Evolutionary conservation across 2,888 invertebrate species (phyloP), one percentile per base, ranked within the genome.

Genomic region (Morinoia aosen): DNA sequence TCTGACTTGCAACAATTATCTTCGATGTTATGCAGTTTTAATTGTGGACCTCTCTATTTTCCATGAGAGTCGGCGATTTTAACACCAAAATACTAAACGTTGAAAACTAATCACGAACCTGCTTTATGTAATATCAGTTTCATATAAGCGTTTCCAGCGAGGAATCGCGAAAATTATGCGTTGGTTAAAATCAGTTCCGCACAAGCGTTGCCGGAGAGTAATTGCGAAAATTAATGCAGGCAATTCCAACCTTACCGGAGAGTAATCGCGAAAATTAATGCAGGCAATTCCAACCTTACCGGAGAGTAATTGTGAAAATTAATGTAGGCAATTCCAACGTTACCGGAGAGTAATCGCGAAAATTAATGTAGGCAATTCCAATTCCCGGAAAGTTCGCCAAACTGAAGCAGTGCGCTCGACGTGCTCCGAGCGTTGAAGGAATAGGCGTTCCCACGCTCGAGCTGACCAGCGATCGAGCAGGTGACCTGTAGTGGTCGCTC

Each of bases 401-500:
- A 76, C 76, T 33, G 7, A 76, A 76, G 76, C 25, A 76, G 76
- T 76, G 2, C 76, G 76, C 33, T 76, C 76, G 76, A 76, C 76
- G 14, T 76, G 76, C 76, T 76, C 25, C 33, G 76, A 76, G 76
- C 76, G 76, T 76, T 76, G 76, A 19, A 76, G 76, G 25, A 64
- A 76, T 48, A 93, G 93, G 93, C 57, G 93, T 93, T 93, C 93
- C 93, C 93, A 93, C 93, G 93, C 56, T 93, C 10, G 58, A n/a
- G 93, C 93, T 93, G 93, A 93, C 93, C 93, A 93, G 56, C 93
- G 93, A 39, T 93, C 57, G 57, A 39, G 33, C 57, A 25, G 93
- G 93, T 93, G 93, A 93, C 93, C 93, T 93, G 93, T 56, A 93
- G 93, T 93, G 93, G 93, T 93, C 93, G 93, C 93, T 57, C 57